phyloP scores from a whole-genome alignment of 2,113 vertebrate genomes.

The Gymnobelideus leadbeateri region DNA sequence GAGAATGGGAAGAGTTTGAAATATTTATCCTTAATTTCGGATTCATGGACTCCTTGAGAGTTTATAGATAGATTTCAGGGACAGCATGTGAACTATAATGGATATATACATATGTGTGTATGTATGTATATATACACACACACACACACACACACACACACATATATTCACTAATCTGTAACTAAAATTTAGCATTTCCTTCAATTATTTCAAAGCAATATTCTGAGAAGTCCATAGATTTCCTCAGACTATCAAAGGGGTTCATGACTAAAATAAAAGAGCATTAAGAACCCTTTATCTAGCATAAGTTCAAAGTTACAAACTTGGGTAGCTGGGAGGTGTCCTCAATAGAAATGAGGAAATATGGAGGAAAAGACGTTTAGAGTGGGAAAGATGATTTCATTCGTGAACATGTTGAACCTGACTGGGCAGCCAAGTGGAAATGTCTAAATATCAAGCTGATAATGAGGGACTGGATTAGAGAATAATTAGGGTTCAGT shows the following conservation, averaged over 20 bases:
- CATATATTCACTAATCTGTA: not conserved
- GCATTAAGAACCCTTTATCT: not conserved
- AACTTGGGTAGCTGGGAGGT: not conserved
- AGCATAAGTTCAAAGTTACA: not conserved
- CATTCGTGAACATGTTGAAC: not conserved
- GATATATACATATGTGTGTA: too few relatives aligned
- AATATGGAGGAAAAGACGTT: not conserved
- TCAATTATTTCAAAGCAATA: not conserved
- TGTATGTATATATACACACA: too few relatives aligned
- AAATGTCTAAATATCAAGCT: not conserved
- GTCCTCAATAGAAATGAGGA: not conserved
- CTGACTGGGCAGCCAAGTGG: not conserved
- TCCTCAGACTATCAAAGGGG: not conserved
- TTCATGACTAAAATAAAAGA: not conserved
- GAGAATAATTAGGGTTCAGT: not conserved
- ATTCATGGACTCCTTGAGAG: not conserved
- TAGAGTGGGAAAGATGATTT: not conserved
- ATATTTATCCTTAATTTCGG: not conserved
- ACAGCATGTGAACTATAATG: not conserved
- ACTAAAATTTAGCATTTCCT: not conserved
- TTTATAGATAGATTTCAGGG: not conserved
- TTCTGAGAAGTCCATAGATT: not conserved
- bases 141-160: too few relatives aligned
- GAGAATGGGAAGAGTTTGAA: not conserved
- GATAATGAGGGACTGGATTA: not conserved